These are phyloP conservation scores for Lordiphosa clarofinis DNA, from an alignment of 1,140 invertebrate genomes.

Conservation along the genomic window DNA sequence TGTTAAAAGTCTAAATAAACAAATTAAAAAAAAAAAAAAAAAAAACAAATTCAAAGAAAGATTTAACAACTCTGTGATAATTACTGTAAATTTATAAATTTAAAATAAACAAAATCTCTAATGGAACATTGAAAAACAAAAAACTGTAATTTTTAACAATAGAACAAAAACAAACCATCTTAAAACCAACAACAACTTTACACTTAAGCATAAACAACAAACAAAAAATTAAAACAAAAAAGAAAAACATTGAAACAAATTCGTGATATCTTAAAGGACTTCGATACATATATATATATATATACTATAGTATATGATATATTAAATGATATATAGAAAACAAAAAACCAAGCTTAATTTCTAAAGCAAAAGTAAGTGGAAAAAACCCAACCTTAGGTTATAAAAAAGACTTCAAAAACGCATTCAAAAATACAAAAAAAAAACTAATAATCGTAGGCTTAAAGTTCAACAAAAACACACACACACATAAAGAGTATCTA, in stretches of 20 bases:
- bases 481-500: conserved; percentile 54
- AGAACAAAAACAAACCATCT: conserved; percentile 50
- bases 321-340: conserved; percentile 65
- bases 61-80: conserved; percentile 80
- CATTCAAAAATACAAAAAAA: conserved; percentile 63
- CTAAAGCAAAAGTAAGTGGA: conserved; percentile 47
- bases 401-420: conserved; percentile 71
- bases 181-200: conserved; percentile 65
- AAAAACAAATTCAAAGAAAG: conserved; percentile 78
- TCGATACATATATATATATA: conserved; percentile 79
- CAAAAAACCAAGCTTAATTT: conserved; percentile 69
- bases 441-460: conserved; percentile 48
- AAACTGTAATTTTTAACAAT: conserved; percentile 67
- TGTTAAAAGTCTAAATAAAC: conserved; percentile 75
- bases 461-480: conserved; percentile 58
- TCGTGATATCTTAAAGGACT: conserved; percentile 80
- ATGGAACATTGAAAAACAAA: conserved; percentile 37
- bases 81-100: conserved; percentile 80
- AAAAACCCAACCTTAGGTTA: conserved; percentile 67
- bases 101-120: conserved; percentile 59
- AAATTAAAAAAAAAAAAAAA: conserved; percentile 54
- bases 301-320: conserved; percentile 80
- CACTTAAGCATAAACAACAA: conserved; percentile 70
- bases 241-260: conserved; percentile 80
- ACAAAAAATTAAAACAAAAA: conserved; percentile 73